These are phyloP conservation scores for Lophochroa leadbeateri DNA, from an alignment of 2,113 vertebrate species.

Conservation along the genomic window DNA sequence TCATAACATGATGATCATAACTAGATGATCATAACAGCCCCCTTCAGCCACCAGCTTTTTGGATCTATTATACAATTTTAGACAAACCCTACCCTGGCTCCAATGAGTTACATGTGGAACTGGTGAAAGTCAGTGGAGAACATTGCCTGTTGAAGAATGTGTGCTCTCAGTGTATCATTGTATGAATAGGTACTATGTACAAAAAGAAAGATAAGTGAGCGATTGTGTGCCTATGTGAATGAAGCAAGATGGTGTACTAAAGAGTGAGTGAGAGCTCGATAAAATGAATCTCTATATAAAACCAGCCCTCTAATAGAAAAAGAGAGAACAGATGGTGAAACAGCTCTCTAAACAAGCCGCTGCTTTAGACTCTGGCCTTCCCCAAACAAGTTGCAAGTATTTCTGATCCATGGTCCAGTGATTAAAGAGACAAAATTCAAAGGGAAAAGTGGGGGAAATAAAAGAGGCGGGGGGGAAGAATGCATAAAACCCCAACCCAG, in stretches of 20 bases:
- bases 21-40: background rate
- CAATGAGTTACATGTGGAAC: background rate
- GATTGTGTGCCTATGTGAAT: background rate
- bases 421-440: slow-evolving; percentile 78
- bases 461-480: slow-evolving; percentile 67
- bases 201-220: background rate
- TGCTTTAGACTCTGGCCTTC: slow-evolving; percentile 50
- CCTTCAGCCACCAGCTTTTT: background rate
- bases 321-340: slow-evolving; percentile 73
- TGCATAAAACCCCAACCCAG: slow-evolving; percentile 78
- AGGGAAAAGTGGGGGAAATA: slow-evolving; percentile 64
- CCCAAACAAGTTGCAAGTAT: slow-evolving; percentile 66
- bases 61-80: background rate
- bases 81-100: background rate
- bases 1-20: background rate
- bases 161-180: background rate
- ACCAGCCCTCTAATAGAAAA: slow-evolving; percentile 53
- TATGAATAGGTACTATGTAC: background rate
- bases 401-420: slow-evolving; percentile 74
- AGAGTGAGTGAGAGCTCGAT: background rate
- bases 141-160: background rate
- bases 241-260: slow-evolving; percentile 24
- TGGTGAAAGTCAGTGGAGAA: background rate
- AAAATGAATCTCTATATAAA: slow-evolving; percentile 27
- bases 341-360: slow-evolving; percentile 41